Conservation (phyloP, 2,888 invertebrate genomes). For the Acrocyrtus sp. region DNA sequence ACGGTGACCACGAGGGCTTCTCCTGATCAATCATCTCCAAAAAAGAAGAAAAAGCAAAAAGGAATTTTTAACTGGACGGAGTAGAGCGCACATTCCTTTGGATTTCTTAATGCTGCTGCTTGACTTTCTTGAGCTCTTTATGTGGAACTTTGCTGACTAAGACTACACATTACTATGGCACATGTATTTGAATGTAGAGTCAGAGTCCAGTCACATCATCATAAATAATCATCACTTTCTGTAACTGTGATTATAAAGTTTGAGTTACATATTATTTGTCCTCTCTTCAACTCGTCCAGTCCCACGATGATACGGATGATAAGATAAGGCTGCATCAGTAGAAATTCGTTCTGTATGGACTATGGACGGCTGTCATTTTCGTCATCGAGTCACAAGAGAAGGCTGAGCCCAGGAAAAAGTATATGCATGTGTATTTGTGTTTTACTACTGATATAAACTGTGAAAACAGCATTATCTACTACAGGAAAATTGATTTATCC, state of each 20-base stretch:
- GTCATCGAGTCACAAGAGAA: conserved; percentile 28
- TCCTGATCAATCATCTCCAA: conserved; percentile 21
- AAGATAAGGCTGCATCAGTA: conserved; percentile 13
- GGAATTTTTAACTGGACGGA: background rate
- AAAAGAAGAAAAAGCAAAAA: conserved; percentile 9
- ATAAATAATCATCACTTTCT: background rate
- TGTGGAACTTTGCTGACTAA: background rate
- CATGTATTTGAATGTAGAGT: background rate
- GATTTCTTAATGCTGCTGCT: background rate
- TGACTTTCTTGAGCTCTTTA: no score
- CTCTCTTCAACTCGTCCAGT: conserved; percentile 21
- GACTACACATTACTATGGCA: background rate
- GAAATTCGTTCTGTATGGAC: background rate
- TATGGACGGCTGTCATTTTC: conserved; percentile 6
- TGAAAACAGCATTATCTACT: background rate
- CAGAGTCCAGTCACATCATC: background rate
- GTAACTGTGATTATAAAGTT: background rate
- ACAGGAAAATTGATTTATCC: background rate
- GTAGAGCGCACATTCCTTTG: background rate
- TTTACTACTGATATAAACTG: no score
- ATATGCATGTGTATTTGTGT: background rate
- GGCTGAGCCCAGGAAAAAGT: background rate
- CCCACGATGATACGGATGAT: conserved; percentile 28
- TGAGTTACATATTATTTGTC: conserved; percentile 18
- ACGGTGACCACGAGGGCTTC: conserved; percentile 29